Conservation (phyloP, 2,888 invertebrate genomes). For the Drosophila paracracens region DNA sequence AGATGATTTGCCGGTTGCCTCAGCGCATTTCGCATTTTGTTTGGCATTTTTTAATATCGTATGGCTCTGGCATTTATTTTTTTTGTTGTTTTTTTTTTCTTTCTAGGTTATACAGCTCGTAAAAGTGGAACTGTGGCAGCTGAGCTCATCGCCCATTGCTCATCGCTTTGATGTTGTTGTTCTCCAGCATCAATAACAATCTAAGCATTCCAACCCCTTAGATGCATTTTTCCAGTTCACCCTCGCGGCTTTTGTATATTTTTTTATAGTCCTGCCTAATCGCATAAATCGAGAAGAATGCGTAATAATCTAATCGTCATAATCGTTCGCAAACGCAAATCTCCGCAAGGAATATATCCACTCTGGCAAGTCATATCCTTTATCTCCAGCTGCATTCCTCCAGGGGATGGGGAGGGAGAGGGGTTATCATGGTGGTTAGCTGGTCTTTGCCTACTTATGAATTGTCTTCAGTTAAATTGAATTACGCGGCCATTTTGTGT, state of each 20-base stretch:
- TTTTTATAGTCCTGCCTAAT: conserved; percentile 60
- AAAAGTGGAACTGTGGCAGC: conserved; percentile 66
- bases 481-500: conserved; percentile 61
- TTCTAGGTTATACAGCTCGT: conserved; percentile 47
- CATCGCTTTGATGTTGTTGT: conserved; percentile 57
- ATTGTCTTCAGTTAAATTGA: conserved; percentile 57
- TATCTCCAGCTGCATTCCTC: conserved; percentile 36
- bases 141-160: conserved; percentile 63
- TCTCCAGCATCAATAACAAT: conserved; percentile 55
- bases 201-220: conserved; percentile 39
- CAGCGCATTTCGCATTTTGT: conserved; percentile 63
- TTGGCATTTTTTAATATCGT: conserved; percentile 77
- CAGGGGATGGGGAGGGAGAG: neutral
- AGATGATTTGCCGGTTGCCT: conserved; percentile 79
- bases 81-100: neutral
- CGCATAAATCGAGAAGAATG: conserved; percentile 78
- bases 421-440: neutral
- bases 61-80: conserved; percentile 54
- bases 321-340: conserved; percentile 65
- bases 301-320: conserved; percentile 81
- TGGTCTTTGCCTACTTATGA: conserved; percentile 62
- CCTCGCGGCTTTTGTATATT: conserved; percentile 41
- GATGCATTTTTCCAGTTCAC: conserved; percentile 43
- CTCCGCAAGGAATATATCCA: conserved; percentile 41
- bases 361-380: conserved; percentile 3